These are phyloP conservation scores for Potamilus streckersoni DNA, from an alignment of 1,140 invertebrate genomes.

Conservation along the genomic window DNA sequence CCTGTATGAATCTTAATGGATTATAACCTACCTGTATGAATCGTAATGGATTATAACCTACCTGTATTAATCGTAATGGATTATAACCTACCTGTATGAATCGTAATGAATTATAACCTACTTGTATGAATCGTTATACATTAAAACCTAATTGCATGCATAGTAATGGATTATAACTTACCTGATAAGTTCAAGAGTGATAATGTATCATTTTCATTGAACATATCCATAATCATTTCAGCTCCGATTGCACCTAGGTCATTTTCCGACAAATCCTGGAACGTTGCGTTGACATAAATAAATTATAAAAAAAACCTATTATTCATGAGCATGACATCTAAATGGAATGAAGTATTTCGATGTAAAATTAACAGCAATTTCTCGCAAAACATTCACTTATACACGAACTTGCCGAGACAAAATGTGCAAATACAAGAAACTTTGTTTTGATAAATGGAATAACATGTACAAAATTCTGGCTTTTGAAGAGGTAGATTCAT, in stretches of 20 bases:
- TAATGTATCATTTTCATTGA: constrained; percentile 25
- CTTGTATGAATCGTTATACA: background rate
- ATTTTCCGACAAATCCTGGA: constrained; percentile 29
- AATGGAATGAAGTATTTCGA: background rate
- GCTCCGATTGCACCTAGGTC: constrained; percentile 11
- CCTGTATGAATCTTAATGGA: no score
- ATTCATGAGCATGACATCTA: no score
- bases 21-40: no score
- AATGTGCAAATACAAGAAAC: no score
- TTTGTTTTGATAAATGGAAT: no score
- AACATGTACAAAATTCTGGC: no score
- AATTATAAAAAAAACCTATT: no score
- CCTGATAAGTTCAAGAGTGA: constrained; percentile 15
- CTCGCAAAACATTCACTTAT: background rate
- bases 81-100: no score
- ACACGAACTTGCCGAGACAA: no score
- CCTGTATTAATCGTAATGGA: no score
- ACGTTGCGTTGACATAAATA: background rate
- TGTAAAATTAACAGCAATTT: background rate
- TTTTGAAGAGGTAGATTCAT: no score
- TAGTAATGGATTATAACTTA: background rate
- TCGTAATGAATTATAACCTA: background rate
- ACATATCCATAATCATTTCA: constrained; percentile 9
- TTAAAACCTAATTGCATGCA: background rate
- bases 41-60: no score